phyloP scores from a whole-genome alignment of 1,140 invertebrate species.

The Meteorus sp. region DNA sequence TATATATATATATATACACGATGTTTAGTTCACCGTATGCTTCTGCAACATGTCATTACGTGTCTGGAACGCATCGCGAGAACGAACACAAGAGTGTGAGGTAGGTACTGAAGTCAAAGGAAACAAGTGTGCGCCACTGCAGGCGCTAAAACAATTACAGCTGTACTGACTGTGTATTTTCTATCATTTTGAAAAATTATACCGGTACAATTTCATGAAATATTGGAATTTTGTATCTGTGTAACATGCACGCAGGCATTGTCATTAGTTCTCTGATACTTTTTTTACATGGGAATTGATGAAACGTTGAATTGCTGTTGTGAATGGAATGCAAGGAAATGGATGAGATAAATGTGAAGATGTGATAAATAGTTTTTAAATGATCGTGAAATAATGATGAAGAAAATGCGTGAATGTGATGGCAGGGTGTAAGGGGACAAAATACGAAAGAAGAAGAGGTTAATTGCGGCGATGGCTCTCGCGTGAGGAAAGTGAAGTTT shows the following conservation, averaged over 20 bases:
- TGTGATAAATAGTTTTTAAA: not conserved
- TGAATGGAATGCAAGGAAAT: no score
- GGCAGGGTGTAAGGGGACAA: no score
- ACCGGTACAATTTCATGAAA: no score
- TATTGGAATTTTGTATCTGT: no score
- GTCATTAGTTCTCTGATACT: no score
- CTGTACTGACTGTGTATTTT: not conserved
- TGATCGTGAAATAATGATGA: not conserved
- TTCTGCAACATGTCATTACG: conserved; percentile 44
- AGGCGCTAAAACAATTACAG: conserved; percentile 11
- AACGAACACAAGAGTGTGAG: conserved; percentile 23
- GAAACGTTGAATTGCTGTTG: no score
- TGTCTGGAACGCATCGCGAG: conserved; percentile 38
- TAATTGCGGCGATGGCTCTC: conserved; percentile 21
- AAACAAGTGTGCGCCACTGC: conserved; percentile 13
- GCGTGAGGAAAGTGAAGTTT: conserved; percentile 26
- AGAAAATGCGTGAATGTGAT: no score
- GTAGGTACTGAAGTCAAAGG: conserved; percentile 11
- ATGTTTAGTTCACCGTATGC: conserved; percentile 29
- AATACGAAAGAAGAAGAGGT: conserved; percentile 6
- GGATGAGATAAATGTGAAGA: no score
- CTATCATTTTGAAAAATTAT: not conserved
- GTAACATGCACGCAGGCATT: no score
- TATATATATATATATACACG: not conserved
- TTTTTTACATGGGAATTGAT: no score